phyloP scores from a whole-genome alignment of 2,113 vertebrate species.

The Prietella phreatophila region DNA sequence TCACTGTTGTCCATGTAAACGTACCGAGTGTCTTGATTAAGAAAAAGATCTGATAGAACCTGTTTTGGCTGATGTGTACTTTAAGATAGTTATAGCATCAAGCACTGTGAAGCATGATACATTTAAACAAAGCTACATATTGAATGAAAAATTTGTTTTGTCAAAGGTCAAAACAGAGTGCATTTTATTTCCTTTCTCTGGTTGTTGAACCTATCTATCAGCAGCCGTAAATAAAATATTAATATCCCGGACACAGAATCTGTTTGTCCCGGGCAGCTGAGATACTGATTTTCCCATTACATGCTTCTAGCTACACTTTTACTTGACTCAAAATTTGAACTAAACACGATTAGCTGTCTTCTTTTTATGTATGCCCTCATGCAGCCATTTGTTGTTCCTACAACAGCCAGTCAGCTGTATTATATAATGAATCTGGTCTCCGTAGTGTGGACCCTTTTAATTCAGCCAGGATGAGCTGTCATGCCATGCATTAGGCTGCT shows the following conservation, averaged over 20 bases:
- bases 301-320: background rate
- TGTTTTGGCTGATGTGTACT: too few relatives aligned
- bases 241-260: background rate
- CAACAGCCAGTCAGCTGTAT: background rate
- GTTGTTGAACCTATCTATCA: too few relatives aligned
- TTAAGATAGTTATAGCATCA: background rate
- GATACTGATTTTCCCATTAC: background rate
- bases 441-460: background rate
- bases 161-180: background rate
- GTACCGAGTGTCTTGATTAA: too few relatives aligned
- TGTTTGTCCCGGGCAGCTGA: background rate
- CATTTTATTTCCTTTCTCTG: background rate
- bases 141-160: background rate
- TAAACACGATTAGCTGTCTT: background rate
- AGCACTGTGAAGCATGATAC: background rate
- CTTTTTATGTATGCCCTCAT: background rate
- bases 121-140: background rate
- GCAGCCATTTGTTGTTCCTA: background rate
- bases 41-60: too few relatives aligned
- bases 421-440: background rate
- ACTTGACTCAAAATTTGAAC: background rate
- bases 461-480: constrained; percentile 7
- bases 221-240: too few relatives aligned
- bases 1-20: too few relatives aligned
- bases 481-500: background rate